A percentile compares a stretch with the other conserved stretches of the same genome.
These are phyloP conservation scores for Tenodera sinensis DNA, from an alignment of 2,888 invertebrate species.

Conservation along the genomic window DNA sequence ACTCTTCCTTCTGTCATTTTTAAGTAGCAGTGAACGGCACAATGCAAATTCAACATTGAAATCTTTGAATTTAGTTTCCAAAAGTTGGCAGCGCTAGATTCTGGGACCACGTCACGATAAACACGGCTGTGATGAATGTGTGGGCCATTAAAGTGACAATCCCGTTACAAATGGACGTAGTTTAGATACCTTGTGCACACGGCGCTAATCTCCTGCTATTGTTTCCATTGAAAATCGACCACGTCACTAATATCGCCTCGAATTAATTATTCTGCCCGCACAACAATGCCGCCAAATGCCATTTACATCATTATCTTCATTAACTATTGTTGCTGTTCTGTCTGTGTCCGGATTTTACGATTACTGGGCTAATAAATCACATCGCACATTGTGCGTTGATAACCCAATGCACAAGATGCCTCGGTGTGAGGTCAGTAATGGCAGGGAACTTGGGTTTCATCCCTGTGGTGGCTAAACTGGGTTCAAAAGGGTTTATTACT, in stretches of 20 bases:
- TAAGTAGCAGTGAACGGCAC: no score
- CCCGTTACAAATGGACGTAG: conserved; percentile 9
- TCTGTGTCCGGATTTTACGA: conserved; percentile 11
- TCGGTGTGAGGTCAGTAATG: neutral
- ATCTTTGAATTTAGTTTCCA: neutral
- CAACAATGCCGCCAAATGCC: conserved; percentile 20
- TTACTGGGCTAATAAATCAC: conserved; percentile 11
- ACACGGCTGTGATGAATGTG: conserved; percentile 6
- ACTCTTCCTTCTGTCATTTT: no score
- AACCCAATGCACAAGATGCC: neutral
- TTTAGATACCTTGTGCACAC: conserved; percentile 17
- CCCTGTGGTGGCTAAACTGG: no score
- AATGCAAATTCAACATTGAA: no score
- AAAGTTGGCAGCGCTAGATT: neutral
- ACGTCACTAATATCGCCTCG: conserved; percentile 16
- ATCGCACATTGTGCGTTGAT: neutral
- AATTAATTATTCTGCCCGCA: conserved; percentile 18
- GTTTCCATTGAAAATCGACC: conserved; percentile 19
- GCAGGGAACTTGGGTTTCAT: no score
- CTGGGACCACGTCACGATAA: neutral
- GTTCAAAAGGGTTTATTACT: no score
- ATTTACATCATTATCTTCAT: conserved; percentile 19
- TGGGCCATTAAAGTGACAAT: conserved; percentile 11
- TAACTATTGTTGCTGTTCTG: conserved; percentile 16
- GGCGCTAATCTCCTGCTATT: conserved; percentile 20